Percentiles rank a stretch among this genome's conserved stretches.
Evolutionary conservation across 2,113 vertebrate species (phyloP).

Genomic region (Perca schrenkii): DNA sequence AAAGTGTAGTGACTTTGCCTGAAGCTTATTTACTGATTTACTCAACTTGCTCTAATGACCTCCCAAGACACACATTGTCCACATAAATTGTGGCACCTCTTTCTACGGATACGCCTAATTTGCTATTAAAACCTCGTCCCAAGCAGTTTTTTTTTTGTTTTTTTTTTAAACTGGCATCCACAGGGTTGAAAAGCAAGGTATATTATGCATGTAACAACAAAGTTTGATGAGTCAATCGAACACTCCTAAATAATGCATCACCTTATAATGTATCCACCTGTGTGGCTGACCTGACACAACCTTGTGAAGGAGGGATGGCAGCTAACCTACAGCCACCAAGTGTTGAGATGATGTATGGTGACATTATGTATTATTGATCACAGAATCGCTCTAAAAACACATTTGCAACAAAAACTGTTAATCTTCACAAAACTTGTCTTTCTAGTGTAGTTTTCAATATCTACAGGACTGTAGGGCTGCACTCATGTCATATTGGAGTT

Average conservation of each 20-base stretch:
- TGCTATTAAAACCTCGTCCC: slow-evolving; percentile 21
- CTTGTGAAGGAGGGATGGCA: neutral
- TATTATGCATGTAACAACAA: neutral
- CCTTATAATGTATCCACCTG: slow-evolving; percentile 5
- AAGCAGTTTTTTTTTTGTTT: slow-evolving; percentile 11
- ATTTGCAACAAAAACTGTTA: neutral
- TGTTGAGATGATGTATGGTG: slow-evolving; percentile 1
- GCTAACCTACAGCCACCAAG: neutral
- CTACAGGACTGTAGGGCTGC: no score
- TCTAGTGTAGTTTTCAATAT: neutral
- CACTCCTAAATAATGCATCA: slow-evolving; percentile 1
- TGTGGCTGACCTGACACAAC: slow-evolving; percentile 7
- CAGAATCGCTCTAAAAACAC: neutral
- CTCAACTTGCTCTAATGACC: slow-evolving; percentile 54
- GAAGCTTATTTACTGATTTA: slow-evolving; percentile 53
- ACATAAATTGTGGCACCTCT: slow-evolving; percentile 33
- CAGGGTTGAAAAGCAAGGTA: neutral
- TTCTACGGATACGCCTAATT: slow-evolving; percentile 4
- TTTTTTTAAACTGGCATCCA: neutral
- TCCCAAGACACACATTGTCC: slow-evolving; percentile 61
- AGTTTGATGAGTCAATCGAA: neutral
- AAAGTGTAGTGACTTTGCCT: slow-evolving; percentile 51
- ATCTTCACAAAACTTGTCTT: neutral
- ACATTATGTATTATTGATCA: neutral
- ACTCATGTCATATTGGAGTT: no score